phyloP scores from a whole-genome alignment of 2,797 vertebrate genomes.

The Xenentodon cancila region DNA sequence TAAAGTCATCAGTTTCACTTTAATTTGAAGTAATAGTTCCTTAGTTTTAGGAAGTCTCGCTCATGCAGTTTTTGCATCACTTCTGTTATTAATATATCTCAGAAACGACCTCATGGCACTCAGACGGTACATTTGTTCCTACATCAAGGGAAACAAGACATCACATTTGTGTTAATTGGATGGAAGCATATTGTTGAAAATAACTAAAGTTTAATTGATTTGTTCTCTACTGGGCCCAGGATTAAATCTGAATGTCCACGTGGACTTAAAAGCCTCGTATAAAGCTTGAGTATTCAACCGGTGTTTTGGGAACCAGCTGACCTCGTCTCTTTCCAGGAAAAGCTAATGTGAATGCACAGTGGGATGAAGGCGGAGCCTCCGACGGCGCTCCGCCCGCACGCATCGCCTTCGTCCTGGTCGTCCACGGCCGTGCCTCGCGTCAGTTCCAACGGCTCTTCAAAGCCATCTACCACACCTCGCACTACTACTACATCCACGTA shows the following conservation, averaged over 20 bases:
- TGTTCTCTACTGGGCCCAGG: no score
- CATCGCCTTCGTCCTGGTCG: slow-evolving; percentile 93
- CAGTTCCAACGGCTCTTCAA: slow-evolving; percentile 96
- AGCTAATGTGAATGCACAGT: slow-evolving; percentile 89
- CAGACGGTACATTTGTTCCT: no score
- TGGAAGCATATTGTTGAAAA: no score
- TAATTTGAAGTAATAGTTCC: no score
- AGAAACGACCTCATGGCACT: no score
- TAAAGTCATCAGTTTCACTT: no score
- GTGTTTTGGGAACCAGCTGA: neutral
- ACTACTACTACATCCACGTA: slow-evolving; percentile 98
- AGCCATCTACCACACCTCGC: slow-evolving; percentile 95
- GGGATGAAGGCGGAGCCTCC: slow-evolving; percentile 87
- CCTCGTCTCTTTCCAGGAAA: slow-evolving; percentile 83
- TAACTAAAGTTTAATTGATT: no score
- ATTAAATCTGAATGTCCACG: neutral
- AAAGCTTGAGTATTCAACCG: neutral
- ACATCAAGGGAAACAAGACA: no score
- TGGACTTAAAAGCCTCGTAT: neutral
- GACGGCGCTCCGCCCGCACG: slow-evolving; percentile 83
- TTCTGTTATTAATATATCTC: no score
- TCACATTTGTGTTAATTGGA: no score
- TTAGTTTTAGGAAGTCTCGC: no score
- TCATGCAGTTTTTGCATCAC: no score
- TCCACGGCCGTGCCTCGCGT: slow-evolving; percentile 92